A percentile compares a stretch with the other conserved stretches of the same genome.
Evolutionary conservation across 92 coral and sea anemone species (phyloP).

Genomic region (Blastomussa wellsi): DNA sequence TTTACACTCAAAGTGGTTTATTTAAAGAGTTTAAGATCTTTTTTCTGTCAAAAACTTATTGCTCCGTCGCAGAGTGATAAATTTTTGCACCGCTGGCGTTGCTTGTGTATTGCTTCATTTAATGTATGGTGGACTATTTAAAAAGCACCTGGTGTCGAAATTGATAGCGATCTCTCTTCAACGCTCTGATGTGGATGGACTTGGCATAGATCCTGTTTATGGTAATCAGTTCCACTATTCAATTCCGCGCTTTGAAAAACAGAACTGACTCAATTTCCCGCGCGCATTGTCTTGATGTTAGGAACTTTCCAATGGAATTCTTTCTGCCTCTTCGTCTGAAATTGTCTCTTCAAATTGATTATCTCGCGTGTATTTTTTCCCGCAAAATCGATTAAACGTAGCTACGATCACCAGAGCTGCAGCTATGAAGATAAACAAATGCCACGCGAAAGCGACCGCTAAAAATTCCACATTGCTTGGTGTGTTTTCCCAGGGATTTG

Average conservation of each 20-base stretch:
- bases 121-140: not conserved
- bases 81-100: not conserved
- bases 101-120: not conserved
- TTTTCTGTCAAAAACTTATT: not conserved
- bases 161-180: conserved; percentile 30
- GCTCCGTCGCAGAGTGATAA: not conserved
- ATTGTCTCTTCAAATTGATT: conserved; percentile 18
- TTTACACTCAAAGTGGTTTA: not conserved
- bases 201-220: conserved; percentile 19
- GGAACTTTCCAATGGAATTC: conserved; percentile 11
- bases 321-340: conserved; percentile 37
- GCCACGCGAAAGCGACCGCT: conserved; percentile 75
- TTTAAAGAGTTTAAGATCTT: not conserved
- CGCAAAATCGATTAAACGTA: conserved; percentile 34
- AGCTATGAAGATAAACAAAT: conserved; percentile 46
- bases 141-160: conserved; percentile 26
- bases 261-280: not conserved
- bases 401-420: conserved; percentile 46
- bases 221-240: not conserved
- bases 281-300: not conserved
- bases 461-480: conserved; percentile 64
- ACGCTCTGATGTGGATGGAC: not conserved
- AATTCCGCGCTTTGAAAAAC: not conserved
- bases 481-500: conserved; percentile 58
- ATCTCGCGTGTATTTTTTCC: conserved; percentile 7